A percentile compares a stretch with the other conserved stretches of the same genome.
phyloP scores from a whole-genome alignment of 2,888 invertebrate species.

The Napeogenes sylphis region DNA sequence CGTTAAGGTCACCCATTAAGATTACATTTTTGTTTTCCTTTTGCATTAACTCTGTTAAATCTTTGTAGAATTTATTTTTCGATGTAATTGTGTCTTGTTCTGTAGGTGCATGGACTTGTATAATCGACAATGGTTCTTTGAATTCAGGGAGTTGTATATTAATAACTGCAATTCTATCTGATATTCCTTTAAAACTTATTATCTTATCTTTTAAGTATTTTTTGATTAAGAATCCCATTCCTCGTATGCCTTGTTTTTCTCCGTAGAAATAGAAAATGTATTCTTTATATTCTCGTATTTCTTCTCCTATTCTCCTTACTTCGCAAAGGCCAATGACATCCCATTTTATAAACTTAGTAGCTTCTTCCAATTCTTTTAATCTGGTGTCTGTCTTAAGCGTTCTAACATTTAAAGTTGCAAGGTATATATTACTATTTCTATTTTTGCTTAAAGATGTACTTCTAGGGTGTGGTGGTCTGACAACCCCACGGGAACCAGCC shows the following conservation, averaged over 20 bases:
- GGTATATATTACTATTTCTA: constrained; percentile 11
- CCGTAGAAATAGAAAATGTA: constrained; percentile 24
- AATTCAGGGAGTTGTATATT: constrained; percentile 17
- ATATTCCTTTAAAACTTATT: constrained; percentile 23
- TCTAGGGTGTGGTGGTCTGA: constrained; percentile 28
- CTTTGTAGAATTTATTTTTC: too few species aligned
- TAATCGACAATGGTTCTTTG: constrained; percentile 9
- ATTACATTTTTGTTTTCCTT: too few species aligned
- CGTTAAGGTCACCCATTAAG: neutral
- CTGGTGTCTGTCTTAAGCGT: constrained; percentile 19
- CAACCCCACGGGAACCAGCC: constrained; percentile 32
- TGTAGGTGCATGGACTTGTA: constrained; percentile 7
- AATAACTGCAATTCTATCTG: constrained; percentile 27
- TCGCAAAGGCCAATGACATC: constrained; percentile 32
- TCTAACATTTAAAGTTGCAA: constrained; percentile 27
- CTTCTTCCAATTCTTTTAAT: constrained; percentile 25
- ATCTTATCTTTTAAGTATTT: constrained; percentile 26
- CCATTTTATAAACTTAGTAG: constrained; percentile 30
- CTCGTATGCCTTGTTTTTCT: constrained; percentile 18
- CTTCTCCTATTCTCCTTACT: constrained; percentile 30
- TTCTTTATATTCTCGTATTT: constrained; percentile 25
- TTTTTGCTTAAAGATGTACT: constrained; percentile 1
- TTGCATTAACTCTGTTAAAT: too few species aligned
- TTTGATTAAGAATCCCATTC: constrained; percentile 26
- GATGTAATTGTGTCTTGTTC: too few species aligned